These are phyloP conservation scores for Sepiola atlantica DNA, from an alignment of 2,888 invertebrate genomes.

Conservation along the genomic window DNA sequence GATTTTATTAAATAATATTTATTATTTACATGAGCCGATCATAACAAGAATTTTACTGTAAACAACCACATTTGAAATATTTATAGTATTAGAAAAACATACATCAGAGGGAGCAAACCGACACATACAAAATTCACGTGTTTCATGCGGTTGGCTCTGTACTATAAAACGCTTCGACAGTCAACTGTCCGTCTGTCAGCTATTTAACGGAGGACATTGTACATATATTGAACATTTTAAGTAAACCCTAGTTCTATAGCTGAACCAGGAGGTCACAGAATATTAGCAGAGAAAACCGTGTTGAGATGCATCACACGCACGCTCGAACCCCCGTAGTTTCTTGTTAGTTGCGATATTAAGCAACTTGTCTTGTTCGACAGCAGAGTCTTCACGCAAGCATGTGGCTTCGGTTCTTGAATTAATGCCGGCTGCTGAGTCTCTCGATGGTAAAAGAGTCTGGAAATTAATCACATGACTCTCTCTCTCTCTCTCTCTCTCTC, in stretches of 20 bases:
- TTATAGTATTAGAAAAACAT: too few species aligned
- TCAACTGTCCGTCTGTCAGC: too few species aligned
- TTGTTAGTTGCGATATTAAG: background rate
- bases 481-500: background rate
- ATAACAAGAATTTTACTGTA: too few species aligned
- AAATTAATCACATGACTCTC: background rate
- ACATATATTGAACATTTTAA: background rate
- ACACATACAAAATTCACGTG: too few species aligned
- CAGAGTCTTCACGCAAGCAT: conserved; percentile 32
- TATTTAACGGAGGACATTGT: too few species aligned
- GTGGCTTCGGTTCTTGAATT: background rate
- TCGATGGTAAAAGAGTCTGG: background rate
- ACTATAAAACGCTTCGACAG: too few species aligned
- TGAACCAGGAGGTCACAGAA: background rate
- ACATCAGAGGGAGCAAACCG: too few species aligned
- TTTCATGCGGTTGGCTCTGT: too few species aligned
- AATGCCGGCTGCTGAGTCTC: background rate
- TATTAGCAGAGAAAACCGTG: background rate
- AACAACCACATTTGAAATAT: too few species aligned
- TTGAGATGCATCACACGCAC: conserved; percentile 2
- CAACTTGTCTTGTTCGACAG: background rate
- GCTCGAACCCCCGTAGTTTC: conserved; percentile 17
- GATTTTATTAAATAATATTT: too few species aligned
- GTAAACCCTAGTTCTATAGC: background rate
- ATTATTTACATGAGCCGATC: too few species aligned